These are phyloP conservation scores for Enteromius argenteus DNA, from an alignment of 2,797 vertebrate genomes.

Conservation along the genomic window DNA sequence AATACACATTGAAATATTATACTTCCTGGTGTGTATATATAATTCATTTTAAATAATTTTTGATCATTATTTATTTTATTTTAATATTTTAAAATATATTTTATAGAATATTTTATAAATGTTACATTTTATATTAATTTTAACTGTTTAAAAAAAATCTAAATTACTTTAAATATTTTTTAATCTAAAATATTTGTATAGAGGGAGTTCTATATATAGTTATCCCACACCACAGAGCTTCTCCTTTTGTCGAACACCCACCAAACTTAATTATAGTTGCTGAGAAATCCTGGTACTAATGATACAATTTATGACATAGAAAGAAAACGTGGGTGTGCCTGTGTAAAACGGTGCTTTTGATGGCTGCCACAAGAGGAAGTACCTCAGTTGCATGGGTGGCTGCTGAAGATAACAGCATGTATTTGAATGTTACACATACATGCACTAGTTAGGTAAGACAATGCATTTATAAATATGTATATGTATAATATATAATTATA, in stretches of 20 bases:
- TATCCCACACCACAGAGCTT: constrained; percentile 4
- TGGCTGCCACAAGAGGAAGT: constrained; percentile 44
- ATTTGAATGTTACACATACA: not conserved
- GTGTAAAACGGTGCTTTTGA: constrained; percentile 21
- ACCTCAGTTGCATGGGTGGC: not conserved
- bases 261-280: constrained; percentile 34
- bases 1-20: not conserved
- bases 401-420: constrained; percentile 16
- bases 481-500: not conserved
- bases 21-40: not conserved
- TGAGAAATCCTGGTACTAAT: constrained; percentile 31
- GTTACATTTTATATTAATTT: not conserved
- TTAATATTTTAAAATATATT: not conserved
- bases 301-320: not conserved
- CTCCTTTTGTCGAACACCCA: not conserved
- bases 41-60: not conserved
- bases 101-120: not conserved
- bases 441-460: not conserved
- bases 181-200: not conserved
- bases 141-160: no score
- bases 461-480: not conserved
- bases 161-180: not conserved
- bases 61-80: no score
- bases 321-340: constrained; percentile 21
- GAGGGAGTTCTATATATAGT: not conserved